Base-by-base conservation (phyloP, 2,113 vertebrate species). In the Cynocephalus volans region DNA sequence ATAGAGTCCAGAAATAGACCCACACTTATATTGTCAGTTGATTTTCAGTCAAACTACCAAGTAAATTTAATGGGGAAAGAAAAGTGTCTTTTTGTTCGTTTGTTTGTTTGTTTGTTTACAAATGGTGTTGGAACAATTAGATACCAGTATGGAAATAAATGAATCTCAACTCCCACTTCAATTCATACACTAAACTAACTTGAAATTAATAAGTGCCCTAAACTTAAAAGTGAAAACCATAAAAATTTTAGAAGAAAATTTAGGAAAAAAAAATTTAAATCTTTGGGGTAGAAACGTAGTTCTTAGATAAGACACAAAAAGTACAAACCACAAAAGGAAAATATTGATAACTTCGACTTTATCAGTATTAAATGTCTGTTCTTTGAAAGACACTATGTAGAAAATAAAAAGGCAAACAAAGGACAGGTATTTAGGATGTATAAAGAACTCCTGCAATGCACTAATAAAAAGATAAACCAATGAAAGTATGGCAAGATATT, bases 291-390 rank as follows among this genome's bases (percentile, higher is more conserved):
- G n/a, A 77, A 36, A 79, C 33, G 21, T 67, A 41, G 41, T 54
- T 89, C 72, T 77, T 52, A 36, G 72, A 77, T 64, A 28, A 62
- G 31, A 28, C 6, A 64, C 15, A 36, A 77, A 79, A 36, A 24
- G 17, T 24, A 75, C 65, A 33, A 77, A 77, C 45, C 17, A 28
- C 45, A 77, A 24, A 52, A 64, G 45, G 45, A 89, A 65, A 89
- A 76, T 76, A 50, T 86, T 70, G 12, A 11, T 89, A 88, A 73
- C 28, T n/a, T 60, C 4, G 70, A n/a, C 45, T 52, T 77, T 24
- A 79, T 90, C 48, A 79, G 54, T 65, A 67, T 79, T 79, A 64
- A 90, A 65, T 54, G 60, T 90, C 50, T 89, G 6, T 64, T 90
- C n/a, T 90, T 90, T 79, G 33, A 90, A 67, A 50, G 33, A 79